Evolutionary conservation across 2,888 invertebrate genomes (phyloP).

Genomic region (Apamea monoglypha): DNA sequence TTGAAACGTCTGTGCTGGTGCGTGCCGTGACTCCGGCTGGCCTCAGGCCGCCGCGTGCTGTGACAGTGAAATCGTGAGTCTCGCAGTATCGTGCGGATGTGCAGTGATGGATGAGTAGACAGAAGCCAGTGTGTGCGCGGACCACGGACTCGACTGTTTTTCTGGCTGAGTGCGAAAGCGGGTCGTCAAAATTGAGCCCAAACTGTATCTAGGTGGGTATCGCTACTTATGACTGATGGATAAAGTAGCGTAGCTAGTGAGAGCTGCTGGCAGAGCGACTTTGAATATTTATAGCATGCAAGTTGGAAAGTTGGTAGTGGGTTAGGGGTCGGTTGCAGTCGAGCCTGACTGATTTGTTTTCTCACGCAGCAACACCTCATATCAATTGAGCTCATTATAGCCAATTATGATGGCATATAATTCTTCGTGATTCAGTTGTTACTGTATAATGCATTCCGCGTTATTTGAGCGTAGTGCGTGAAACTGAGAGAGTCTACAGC

Average conservation of each 20-base stretch:
- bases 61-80: conserved; percentile 89
- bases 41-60: conserved; percentile 85
- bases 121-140: conserved; percentile 81
- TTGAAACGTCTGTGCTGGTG: conserved; percentile 78
- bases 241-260: conserved; percentile 69
- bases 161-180: conserved; percentile 83
- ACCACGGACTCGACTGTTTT: conserved; percentile 79
- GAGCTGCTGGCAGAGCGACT: conserved; percentile 77
- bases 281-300: conserved; percentile 87
- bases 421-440: conserved; percentile 65
- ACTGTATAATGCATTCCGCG: conserved; percentile 45
- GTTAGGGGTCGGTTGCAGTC: conserved; percentile 60
- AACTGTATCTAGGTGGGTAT: conserved; percentile 89
- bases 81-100: conserved; percentile 88
- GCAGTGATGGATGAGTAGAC: conserved; percentile 90
- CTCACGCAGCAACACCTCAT: conserved; percentile 74
- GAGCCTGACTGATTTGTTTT: conserved; percentile 75
- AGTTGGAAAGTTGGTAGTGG: conserved; percentile 83
- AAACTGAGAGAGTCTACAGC: conserved; percentile 47
- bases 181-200: conserved; percentile 90
- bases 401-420: conserved; percentile 74
- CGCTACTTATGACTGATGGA: conserved; percentile 62
- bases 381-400: conserved; percentile 71
- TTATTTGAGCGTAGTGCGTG: conserved; percentile 55
- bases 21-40: conserved; percentile 83